Percentiles rank a stretch among this genome's conserved stretches.
Evolutionary conservation across 2,888 invertebrate species (phyloP).

Genomic region (Drosophila subquinaria): DNA sequence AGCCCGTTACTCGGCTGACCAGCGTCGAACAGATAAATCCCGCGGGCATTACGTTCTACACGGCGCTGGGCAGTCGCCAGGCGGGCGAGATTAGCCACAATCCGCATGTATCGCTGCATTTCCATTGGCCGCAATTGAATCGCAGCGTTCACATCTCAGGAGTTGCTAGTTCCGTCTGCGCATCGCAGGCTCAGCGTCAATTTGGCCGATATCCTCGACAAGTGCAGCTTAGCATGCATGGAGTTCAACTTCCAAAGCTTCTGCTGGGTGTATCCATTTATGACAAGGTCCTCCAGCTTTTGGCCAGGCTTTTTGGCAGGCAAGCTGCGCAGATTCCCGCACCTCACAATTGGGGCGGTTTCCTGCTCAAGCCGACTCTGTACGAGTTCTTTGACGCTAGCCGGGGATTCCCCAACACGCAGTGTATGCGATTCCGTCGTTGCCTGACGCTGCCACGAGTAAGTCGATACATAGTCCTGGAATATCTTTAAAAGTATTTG

Average conservation of each 20-base stretch:
- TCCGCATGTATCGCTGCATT: constrained; percentile 93
- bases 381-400: constrained; percentile 92
- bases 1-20: constrained; percentile 95
- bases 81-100: constrained; percentile 93
- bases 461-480: constrained; percentile 2
- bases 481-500: not conserved
- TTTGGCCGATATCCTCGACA: constrained; percentile 92
- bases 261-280: not conserved
- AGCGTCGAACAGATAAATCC: constrained; percentile 93
- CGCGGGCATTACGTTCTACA: constrained; percentile 96
- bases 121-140: constrained; percentile 94
- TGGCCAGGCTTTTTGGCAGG: constrained; percentile 84
- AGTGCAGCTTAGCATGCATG: constrained; percentile 89
- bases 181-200: constrained; percentile 91
- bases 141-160: constrained; percentile 96
- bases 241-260: not conserved
- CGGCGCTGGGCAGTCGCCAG: constrained; percentile 96
- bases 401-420: not conserved
- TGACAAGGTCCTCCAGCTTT: constrained; percentile 7
- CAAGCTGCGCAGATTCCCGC: constrained; percentile 86
- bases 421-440: constrained; percentile 55
- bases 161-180: constrained; percentile 89
- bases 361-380: constrained; percentile 90
- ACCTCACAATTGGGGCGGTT: constrained; percentile 96
- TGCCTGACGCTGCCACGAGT: constrained; percentile 54